Conservation (phyloP, 2,113 vertebrate species). For the Mustela nigripes region DNA sequence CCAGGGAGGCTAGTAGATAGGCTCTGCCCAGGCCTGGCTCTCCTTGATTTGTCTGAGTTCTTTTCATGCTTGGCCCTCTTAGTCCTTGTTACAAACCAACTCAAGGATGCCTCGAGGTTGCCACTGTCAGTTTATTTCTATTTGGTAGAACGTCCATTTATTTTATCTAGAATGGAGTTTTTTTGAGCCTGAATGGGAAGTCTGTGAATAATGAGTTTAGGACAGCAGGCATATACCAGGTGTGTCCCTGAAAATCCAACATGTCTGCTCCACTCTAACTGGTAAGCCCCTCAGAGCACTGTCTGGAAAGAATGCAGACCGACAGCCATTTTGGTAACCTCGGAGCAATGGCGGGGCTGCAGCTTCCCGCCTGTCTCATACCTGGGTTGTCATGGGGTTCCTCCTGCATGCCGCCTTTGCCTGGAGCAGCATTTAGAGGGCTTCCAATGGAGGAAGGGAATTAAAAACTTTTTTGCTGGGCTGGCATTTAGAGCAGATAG, state of each 20-base stretch:
- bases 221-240: background rate
- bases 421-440: background rate
- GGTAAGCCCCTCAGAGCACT: background rate
- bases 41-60: background rate
- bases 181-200: background rate
- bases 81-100: background rate
- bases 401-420: background rate
- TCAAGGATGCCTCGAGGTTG: background rate
- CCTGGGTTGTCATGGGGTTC: background rate
- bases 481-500: background rate
- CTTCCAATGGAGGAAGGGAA: background rate
- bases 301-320: background rate
- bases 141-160: background rate
- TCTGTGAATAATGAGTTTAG: background rate
- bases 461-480: background rate
- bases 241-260: background rate
- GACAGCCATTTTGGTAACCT: background rate
- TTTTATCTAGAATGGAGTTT: background rate
- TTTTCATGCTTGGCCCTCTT: background rate
- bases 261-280: background rate
- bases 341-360: fast-evolving
- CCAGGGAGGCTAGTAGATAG: background rate
- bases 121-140: background rate
- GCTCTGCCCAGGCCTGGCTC: background rate
- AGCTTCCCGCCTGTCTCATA: background rate